These are phyloP conservation scores for Gadopsis bispinosus DNA, from an alignment of 2,797 vertebrate species.

Conservation along the genomic window DNA sequence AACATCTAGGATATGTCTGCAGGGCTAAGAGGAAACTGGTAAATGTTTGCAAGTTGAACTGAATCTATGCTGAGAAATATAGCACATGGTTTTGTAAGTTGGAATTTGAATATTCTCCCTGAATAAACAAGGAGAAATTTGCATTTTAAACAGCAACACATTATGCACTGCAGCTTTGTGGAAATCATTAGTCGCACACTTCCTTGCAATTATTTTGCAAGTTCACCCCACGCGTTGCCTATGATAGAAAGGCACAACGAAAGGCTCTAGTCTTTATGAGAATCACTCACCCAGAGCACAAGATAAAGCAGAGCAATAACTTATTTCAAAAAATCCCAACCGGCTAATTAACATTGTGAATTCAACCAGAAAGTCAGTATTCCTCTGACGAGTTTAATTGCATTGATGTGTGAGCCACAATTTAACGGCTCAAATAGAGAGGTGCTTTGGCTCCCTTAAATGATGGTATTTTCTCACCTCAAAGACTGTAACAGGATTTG, in stretches of 20 bases:
- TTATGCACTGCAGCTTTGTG: constrained; percentile 79
- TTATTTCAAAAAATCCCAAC: constrained; percentile 81
- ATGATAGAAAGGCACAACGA: constrained; percentile 78
- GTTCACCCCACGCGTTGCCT: constrained; percentile 75
- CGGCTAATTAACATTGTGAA: constrained; percentile 87
- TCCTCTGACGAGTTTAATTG: constrained; percentile 82
- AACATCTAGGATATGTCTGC: constrained; percentile 6
- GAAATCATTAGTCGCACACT: constrained; percentile 85
- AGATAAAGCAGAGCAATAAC: constrained; percentile 81
- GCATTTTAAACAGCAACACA: constrained; percentile 84
- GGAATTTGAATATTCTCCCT: constrained; percentile 66
- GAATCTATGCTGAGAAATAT: constrained; percentile 49
- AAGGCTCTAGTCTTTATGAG: constrained; percentile 82
- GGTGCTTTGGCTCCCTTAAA: constrained; percentile 79
- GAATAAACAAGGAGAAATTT: constrained; percentile 80
- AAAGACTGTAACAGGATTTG: constrained; percentile 67
- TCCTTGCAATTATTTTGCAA: constrained; percentile 82
- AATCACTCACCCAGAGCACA: constrained; percentile 83
- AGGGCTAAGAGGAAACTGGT: constrained; percentile 13
- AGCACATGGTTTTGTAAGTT: constrained; percentile 60
- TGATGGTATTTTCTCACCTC: constrained; percentile 73
- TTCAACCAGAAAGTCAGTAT: constrained; percentile 84
- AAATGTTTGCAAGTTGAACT: constrained; percentile 39
- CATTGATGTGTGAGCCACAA: constrained; percentile 77
- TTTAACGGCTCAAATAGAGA: constrained; percentile 83